Percentiles rank a stretch among this genome's conserved stretches.
These are phyloP conservation scores for Trematomus loennbergii DNA, from an alignment of 2,113 vertebrate species.

Conservation along the genomic window DNA sequence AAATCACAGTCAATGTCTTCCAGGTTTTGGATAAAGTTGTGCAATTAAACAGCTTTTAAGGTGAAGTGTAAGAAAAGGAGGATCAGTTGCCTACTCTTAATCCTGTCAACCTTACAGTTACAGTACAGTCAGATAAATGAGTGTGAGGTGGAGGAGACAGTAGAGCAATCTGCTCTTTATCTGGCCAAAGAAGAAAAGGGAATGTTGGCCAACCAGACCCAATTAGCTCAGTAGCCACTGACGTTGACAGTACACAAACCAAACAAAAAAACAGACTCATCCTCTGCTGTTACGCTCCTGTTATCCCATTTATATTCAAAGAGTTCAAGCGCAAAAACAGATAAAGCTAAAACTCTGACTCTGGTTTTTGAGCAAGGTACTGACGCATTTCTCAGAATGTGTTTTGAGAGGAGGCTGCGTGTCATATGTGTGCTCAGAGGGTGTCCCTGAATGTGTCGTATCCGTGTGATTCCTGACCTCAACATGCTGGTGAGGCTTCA, in stretches of 20 bases:
- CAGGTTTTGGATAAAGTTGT: too few species aligned
- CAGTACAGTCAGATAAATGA: slow-evolving; percentile 17
- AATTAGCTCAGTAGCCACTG: slow-evolving; percentile 64
- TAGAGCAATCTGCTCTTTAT: slow-evolving; percentile 54
- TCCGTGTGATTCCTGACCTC: slow-evolving; percentile 53
- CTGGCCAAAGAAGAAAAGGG: slow-evolving; percentile 27
- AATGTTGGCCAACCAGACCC: slow-evolving; percentile 41
- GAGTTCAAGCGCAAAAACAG: too few species aligned
- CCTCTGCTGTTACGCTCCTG: not conserved
- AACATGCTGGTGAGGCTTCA: not conserved
- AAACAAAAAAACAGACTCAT: too few species aligned
- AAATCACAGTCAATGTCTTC: too few species aligned
- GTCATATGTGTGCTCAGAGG: slow-evolving; percentile 47
- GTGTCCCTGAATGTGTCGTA: slow-evolving; percentile 62
- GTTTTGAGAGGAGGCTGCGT: slow-evolving; percentile 21
- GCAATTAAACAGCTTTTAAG: slow-evolving; percentile 17
- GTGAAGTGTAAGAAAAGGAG: slow-evolving; percentile 22
- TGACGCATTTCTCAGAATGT: slow-evolving; percentile 33
- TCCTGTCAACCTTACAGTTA: slow-evolving; percentile 4
- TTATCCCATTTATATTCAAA: too few species aligned
- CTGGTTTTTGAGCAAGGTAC: not conserved
- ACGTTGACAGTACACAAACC: too few species aligned
- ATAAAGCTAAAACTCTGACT: too few species aligned
- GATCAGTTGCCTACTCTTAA: slow-evolving; percentile 1
- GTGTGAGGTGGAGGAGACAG: slow-evolving; percentile 23